Evolutionary conservation across 2,113 vertebrate genomes (phyloP).

Genomic region (Typhlomys cinereus): DNA sequence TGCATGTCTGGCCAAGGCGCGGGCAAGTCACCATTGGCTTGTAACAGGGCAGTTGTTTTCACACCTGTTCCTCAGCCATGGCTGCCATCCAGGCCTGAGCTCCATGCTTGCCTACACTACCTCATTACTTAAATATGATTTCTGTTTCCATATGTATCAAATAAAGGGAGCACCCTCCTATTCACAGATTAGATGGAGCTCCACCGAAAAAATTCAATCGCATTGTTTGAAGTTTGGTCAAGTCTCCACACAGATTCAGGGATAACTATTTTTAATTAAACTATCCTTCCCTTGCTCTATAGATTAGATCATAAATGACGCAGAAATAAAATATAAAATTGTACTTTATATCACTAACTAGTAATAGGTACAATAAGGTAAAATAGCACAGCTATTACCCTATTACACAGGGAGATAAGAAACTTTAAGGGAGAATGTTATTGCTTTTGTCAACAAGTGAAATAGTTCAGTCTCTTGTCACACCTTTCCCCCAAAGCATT

Average conservation of each 20-base stretch:
- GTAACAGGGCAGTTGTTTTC: too few species aligned
- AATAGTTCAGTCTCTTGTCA: background rate
- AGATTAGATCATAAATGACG: background rate
- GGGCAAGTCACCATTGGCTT: too few species aligned
- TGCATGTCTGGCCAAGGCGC: too few species aligned
- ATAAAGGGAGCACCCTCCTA: background rate
- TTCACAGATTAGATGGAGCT: background rate
- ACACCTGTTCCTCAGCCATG: too few species aligned
- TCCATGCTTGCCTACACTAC: too few species aligned
- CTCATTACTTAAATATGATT: background rate
- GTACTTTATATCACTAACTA: background rate
- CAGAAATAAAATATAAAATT: background rate
- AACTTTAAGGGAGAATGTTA: background rate
- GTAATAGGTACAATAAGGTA: background rate
- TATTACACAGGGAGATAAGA: background rate
- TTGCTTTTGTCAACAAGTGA: slow-evolving; percentile 25
- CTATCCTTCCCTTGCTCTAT: background rate
- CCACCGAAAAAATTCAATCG: background rate
- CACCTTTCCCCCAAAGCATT: background rate
- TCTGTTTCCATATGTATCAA: background rate
- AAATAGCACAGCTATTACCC: background rate
- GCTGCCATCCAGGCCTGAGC: too few species aligned
- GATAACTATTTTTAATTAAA: background rate
- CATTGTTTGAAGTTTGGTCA: background rate
- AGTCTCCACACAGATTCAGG: background rate